Conservation (phyloP, 2,797 vertebrate genomes). For the Aulostomus chinensis region DNA sequence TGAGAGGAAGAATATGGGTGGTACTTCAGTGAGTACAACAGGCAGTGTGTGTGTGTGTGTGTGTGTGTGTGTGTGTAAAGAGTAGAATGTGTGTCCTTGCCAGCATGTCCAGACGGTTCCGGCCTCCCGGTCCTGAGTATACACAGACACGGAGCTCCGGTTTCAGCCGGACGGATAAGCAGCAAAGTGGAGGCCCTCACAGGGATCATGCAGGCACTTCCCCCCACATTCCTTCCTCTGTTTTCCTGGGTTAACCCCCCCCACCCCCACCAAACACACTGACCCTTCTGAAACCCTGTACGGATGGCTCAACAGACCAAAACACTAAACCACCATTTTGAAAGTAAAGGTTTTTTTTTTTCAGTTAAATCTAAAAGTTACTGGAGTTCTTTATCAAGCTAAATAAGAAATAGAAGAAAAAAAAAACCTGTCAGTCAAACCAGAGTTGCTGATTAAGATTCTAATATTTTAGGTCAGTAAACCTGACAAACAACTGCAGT, state of each 20-base stretch:
- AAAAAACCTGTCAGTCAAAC: too few relatives aligned
- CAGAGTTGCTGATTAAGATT: too few relatives aligned
- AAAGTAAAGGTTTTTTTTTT: too few relatives aligned
- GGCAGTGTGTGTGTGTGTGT: background rate
- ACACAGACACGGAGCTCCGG: slow-evolving; percentile 38
- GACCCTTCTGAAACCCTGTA: slow-evolving; percentile 23
- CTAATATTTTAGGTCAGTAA: too few relatives aligned
- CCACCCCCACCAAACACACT: slow-evolving; percentile 42
- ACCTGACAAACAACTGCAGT: too few relatives aligned
- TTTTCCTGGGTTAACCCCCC: slow-evolving; percentile 36
- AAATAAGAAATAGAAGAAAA: too few relatives aligned
- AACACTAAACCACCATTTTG: too few relatives aligned
- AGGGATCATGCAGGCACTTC: slow-evolving; percentile 36
- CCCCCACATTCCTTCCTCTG: slow-evolving; percentile 57
- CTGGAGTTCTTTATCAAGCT: too few relatives aligned
- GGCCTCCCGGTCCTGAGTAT: slow-evolving; percentile 18
- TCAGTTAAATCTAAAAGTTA: too few relatives aligned
- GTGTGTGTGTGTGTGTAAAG: too few relatives aligned
- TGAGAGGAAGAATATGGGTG: background rate
- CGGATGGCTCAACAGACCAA: too few relatives aligned
- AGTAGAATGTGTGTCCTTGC: slow-evolving; percentile 33
- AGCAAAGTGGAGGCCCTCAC: slow-evolving; percentile 52
- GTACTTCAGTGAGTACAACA: too few relatives aligned
- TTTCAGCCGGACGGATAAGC: slow-evolving; percentile 63
- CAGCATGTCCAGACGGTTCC: slow-evolving; percentile 47